These are phyloP conservation scores for Epinephelus awoara DNA, from an alignment of 2,797 vertebrate genomes.

Conservation along the genomic window DNA sequence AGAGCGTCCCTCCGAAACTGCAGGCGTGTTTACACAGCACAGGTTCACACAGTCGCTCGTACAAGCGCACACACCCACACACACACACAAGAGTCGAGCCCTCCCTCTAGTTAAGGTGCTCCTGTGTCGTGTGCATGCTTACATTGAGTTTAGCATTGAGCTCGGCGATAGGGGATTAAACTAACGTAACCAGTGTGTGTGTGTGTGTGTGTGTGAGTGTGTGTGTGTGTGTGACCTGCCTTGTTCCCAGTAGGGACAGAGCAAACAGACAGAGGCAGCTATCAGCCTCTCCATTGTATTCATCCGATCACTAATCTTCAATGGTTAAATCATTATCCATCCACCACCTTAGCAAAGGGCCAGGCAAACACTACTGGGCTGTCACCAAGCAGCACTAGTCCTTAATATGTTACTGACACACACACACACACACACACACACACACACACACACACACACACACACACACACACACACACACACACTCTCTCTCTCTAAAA, in stretches of 20 bases:
- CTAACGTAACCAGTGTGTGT: slow-evolving; percentile 33
- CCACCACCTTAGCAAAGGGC: slow-evolving; percentile 73
- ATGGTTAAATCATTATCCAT: slow-evolving; percentile 87
- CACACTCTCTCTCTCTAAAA: background rate
- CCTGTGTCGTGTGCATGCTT: slow-evolving; percentile 60
- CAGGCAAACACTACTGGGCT: slow-evolving; percentile 79
- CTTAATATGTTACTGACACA: slow-evolving; percentile 64
- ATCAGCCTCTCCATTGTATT: slow-evolving; percentile 84
- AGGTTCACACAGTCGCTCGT: slow-evolving; percentile 66
- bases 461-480: slow-evolving; percentile 19
- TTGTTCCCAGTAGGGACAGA: slow-evolving; percentile 74
- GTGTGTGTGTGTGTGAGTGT: slow-evolving; percentile 41
- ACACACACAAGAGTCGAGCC: slow-evolving; percentile 33
- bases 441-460: slow-evolving; percentile 24
- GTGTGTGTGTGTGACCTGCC: slow-evolving; percentile 69
- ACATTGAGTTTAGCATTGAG: slow-evolving; percentile 73
- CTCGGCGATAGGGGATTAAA: slow-evolving; percentile 53
- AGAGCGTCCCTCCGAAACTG: slow-evolving; percentile 70
- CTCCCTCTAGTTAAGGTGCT: slow-evolving; percentile 52
- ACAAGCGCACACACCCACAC: slow-evolving; percentile 20
- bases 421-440: slow-evolving; percentile 37
- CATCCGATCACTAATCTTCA: slow-evolving; percentile 81
- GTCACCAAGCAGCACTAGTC: slow-evolving; percentile 58
- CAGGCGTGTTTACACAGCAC: slow-evolving; percentile 74
- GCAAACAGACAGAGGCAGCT: slow-evolving; percentile 80